Base-by-base conservation (phyloP, 1,140 invertebrate species). In the Drosophila tropicalis region DNA sequence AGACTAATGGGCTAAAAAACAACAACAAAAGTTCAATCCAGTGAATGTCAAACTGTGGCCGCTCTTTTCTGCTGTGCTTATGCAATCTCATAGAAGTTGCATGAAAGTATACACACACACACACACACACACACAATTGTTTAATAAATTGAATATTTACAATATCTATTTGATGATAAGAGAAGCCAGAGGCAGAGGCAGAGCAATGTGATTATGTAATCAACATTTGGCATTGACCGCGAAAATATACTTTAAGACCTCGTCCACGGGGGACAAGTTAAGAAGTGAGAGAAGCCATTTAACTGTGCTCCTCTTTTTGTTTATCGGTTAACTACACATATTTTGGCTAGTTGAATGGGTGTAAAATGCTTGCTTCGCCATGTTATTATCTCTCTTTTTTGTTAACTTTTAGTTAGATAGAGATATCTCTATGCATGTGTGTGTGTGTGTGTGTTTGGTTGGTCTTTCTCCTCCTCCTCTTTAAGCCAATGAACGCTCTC, bases 201-300 rank as follows among this genome's bases (percentile, higher is more conserved):
- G 19, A 3, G 19, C 55, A 5, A 15, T 29, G 13, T 54, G 73
- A 57, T 86, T 86, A 86, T 81, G 83, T 75, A 86, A 86, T 61
- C n/a, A 39, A 12, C 36, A 62, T 62, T 67, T 77, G 82, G 67
- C 82, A 86, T 70, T 86, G 83, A 87, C 83, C 82, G 72, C 51
- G 69, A 77, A 76, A 54, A 22, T 29, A 13, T 66, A 56, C 44
- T 67, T 67, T 70, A 5, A 10, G 17, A 6, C 15, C 15, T n/a
- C 15, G 0, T 2, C 44, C 7, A 9, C 4, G 9, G 2, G 6
- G 17, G 4, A 51, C 17, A 51, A 22, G 17, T 22, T 17, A 2
- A 12, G 17, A 51, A 22, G 17, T 22, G 4, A 51, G 44, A 51
- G 44, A 51, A 51, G 19, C 44, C 44, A 22, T 51, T 22, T 3